Evolutionary conservation across 2,888 invertebrate genomes (phyloP).

Genomic region (Catocala fraxini): DNA sequence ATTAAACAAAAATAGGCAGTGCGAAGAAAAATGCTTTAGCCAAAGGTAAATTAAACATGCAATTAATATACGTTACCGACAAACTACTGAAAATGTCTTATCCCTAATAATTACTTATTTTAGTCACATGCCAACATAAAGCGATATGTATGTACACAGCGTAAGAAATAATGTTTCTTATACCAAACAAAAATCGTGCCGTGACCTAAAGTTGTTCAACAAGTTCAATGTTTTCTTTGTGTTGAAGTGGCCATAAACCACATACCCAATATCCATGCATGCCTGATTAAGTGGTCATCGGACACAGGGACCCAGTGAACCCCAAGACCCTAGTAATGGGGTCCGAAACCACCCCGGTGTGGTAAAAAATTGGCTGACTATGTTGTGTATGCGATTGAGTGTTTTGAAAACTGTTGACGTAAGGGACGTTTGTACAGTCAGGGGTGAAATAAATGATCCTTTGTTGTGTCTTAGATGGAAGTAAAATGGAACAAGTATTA

Average conservation of each 20-base stretch:
- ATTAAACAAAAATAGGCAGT: no score
- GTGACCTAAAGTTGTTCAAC: background rate
- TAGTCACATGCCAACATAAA: no score
- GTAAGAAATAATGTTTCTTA: no score
- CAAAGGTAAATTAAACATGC: no score
- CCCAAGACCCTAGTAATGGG: conserved; percentile 42
- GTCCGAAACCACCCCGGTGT: conserved; percentile 26
- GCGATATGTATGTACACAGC: no score
- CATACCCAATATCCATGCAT: conserved; percentile 16
- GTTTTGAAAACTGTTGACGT: conserved; percentile 40
- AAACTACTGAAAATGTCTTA: no score
- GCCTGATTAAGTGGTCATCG: conserved; percentile 48
- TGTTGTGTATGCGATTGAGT: conserved; percentile 51
- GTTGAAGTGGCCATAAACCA: conserved; percentile 17
- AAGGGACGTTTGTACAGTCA: conserved; percentile 14
- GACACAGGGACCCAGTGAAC: conserved; percentile 40
- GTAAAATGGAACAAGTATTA: background rate
- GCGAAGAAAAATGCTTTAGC: no score
- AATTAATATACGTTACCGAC: no score
- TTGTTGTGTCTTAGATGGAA: background rate
- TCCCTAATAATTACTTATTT: no score
- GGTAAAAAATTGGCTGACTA: conserved; percentile 43
- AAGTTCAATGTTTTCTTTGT: background rate
- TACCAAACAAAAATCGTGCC: no score
- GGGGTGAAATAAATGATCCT: background rate